Percentiles rank a stretch among this genome's conserved stretches.
Conservation (phyloP, 2,113 vertebrate genomes). For the Oxygymnocypris stewartii region DNA sequence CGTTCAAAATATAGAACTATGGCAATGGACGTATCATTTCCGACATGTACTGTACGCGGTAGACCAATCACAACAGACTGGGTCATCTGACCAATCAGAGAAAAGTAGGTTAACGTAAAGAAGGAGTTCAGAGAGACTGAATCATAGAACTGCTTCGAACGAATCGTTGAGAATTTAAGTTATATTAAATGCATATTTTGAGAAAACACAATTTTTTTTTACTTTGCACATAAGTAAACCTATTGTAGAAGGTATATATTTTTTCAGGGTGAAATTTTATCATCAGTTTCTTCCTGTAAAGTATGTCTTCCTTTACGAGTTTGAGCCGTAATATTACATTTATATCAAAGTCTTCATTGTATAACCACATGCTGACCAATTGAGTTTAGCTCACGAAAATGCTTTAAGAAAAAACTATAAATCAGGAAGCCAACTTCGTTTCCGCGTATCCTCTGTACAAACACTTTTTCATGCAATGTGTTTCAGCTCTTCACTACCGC, state of each 20-base stretch:
- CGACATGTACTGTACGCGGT: too few species aligned
- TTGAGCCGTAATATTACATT: neutral
- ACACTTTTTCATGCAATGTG: neutral
- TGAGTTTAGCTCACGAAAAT: neutral
- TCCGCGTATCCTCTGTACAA: neutral
- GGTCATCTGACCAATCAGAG: too few species aligned
- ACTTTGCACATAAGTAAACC: neutral
- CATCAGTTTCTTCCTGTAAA: too few species aligned
- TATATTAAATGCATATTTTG: too few species aligned
- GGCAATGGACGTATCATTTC: too few species aligned
- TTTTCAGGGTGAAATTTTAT: neutral
- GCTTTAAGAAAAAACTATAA: neutral
- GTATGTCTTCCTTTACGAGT: neutral
- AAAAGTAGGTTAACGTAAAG: too few species aligned
- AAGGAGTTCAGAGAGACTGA: too few species aligned
- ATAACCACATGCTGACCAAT: slow-evolving; percentile 8
- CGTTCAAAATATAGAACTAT: neutral
- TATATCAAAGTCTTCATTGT: neutral
- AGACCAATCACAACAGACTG: too few species aligned
- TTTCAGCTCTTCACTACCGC: neutral
- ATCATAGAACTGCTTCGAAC: too few species aligned
- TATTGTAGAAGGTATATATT: too few species aligned
- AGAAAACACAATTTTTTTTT: too few species aligned
- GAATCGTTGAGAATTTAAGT: too few species aligned
- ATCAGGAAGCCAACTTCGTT: neutral